These are phyloP conservation scores for Muscina levida DNA, from an alignment of 2,888 invertebrate species.

Conservation along the genomic window DNA sequence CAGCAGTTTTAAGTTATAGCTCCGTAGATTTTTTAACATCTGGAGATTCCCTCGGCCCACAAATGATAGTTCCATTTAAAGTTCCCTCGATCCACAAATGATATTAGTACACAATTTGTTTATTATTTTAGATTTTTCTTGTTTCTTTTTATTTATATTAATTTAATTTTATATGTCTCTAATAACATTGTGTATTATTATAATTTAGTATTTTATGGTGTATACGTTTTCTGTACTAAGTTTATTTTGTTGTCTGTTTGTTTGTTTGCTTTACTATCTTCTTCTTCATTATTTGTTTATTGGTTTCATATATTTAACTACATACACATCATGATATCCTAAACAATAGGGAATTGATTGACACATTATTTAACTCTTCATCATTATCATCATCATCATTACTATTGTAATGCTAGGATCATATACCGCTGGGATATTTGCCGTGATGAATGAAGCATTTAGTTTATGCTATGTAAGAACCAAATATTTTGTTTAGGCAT, in stretches of 20 bases:
- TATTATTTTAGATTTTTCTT: conserved; percentile 29
- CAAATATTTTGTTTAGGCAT: too few species aligned
- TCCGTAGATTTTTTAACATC: too few species aligned
- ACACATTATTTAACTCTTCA: conserved; percentile 7
- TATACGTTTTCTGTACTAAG: conserved; percentile 40
- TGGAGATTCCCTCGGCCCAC: too few species aligned
- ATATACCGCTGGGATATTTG: too few species aligned
- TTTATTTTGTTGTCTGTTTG: conserved; percentile 14
- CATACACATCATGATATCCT: conserved; percentile 48
- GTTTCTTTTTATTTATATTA: conserved; percentile 41
- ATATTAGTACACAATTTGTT: conserved; percentile 8
- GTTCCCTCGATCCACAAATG: too few species aligned
- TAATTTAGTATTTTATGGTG: conserved; percentile 15
- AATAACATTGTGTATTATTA: conserved; percentile 56
- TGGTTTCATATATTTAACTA: conserved; percentile 46
- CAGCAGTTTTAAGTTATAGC: too few species aligned
- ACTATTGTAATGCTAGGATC: too few species aligned
- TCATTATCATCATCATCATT: too few species aligned
- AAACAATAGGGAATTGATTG: conserved; percentile 16
- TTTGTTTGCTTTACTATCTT: conserved; percentile 1
- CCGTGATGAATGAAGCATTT: too few species aligned
- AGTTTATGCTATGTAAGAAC: too few species aligned
- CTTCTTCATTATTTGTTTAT: conserved; percentile 21
- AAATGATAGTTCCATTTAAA: too few species aligned
- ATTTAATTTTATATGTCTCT: conserved; percentile 46